Conservation (phyloP, 2,888 invertebrate species). For the Cataglyphis rosenhaueri region DNA sequence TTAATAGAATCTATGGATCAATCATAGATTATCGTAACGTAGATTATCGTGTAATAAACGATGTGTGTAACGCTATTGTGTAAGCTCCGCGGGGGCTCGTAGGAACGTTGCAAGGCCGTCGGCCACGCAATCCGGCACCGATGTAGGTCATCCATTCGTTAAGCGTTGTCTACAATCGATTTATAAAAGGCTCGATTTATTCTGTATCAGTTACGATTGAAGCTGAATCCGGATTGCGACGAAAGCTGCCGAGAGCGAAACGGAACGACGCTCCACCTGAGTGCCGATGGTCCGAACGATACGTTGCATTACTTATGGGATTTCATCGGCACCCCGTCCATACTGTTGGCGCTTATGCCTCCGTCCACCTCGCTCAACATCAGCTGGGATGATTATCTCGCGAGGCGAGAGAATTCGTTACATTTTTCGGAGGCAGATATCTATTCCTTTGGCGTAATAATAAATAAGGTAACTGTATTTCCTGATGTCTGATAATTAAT, state of each 20-base stretch:
- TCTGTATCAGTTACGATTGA: slow-evolving; percentile 76
- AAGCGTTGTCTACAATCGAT: slow-evolving; percentile 43
- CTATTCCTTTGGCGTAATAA: slow-evolving; percentile 88
- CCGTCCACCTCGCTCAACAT: slow-evolving; percentile 86
- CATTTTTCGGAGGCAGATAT: slow-evolving; percentile 85
- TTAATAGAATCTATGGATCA: background rate
- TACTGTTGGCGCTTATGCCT: slow-evolving; percentile 87
- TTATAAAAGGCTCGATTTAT: slow-evolving; percentile 19
- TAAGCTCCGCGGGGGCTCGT: background rate
- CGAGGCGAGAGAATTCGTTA: slow-evolving; percentile 81
- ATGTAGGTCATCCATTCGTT: slow-evolving; percentile 51
- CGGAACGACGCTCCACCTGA: slow-evolving; percentile 86
- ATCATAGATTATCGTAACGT: background rate
- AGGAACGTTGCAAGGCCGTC: slow-evolving; percentile 39
- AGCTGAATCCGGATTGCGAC: slow-evolving; percentile 82
- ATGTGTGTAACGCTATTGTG: background rate
- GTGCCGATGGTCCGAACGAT: slow-evolving; percentile 87
- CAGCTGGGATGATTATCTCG: slow-evolving; percentile 85
- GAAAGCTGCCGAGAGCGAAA: slow-evolving; percentile 79
- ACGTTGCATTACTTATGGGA: slow-evolving; percentile 90
- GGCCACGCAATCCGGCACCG: slow-evolving; percentile 26
- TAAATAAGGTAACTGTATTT: slow-evolving; percentile 87
- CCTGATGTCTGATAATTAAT: background rate
- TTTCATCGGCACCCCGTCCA: slow-evolving; percentile 87
- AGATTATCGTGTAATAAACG: slow-evolving; percentile 9